Evolutionary conservation across 2,797 vertebrate genomes (phyloP), one percentile per base, ranked within the genome.

Genomic region (Enteromius thamalakanensis): DNA sequence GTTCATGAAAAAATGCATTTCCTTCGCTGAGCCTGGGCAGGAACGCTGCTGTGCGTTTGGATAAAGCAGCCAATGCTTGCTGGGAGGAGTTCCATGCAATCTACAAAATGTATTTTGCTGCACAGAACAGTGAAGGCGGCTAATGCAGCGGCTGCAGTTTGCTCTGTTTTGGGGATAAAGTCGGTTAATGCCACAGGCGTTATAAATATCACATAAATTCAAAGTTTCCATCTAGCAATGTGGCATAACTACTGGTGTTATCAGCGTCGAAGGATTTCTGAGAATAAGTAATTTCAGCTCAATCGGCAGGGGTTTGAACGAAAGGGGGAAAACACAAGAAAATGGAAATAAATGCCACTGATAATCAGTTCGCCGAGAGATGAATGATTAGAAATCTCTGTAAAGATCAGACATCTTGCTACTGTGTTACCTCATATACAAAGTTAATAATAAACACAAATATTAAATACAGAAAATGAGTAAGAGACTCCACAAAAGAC

Each of bases 71-170:
- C 26, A 34, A 65, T 21, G 42, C 84, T 86, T 81, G 85, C 85
- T 79, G 77, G 49, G 81, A 82, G 58, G 79, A 75, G 60, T 80
- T 76, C 51, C 45, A 65, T 70, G 69, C 87, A 91, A 92, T 89
- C 90, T 88, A 80, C 67, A 82, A 89, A 87, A 91, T 91, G 86
- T 90, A 90, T 92, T 90, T 89, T 87, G 37, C 76, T 79, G 88
- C 91, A 92, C 91, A 92, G 87, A 87, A 86, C 47, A n/a, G 64
- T 6, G 75, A 85, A 47, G n/a, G 67, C 75, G 72, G 78, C 77
- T 82, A 76, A 89, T 82, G 74, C 84, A 75, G 45, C 32, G 37
- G 68, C 75, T 49, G 8, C 58, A 65, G 55, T 42, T 40, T 14
- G 81, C 45, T 29, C 47, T 69, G 70, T 76, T 81, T 78, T 71